Evolutionary conservation across 2,888 invertebrate species (phyloP), one percentile per base, ranked within the genome.

Genomic region (Torymus aiolomorphi): DNA sequence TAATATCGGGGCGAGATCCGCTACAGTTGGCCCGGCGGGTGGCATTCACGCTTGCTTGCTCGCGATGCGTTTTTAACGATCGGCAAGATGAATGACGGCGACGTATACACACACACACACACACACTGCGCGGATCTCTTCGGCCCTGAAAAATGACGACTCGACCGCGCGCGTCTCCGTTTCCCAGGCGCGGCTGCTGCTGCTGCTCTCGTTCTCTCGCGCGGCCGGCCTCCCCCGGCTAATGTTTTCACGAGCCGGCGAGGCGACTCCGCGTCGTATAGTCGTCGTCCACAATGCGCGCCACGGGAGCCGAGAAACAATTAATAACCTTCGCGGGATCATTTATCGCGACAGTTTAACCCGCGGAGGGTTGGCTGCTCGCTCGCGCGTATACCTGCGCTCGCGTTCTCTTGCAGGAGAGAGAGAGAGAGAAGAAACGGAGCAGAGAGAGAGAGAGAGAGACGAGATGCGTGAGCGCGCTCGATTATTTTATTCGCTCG

Each of bases 321-420:
- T 90, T 90, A 90, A 90, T 89, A 89, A 89, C 87, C 88, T 86
- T 87, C 87, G 84, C 83, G 86, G 87, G 85, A 90, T 90, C 90
- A 90, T 90, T 90, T 90, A 89, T 90, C 88, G 90, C 89, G 89
- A 89, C 89, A 89, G 89, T 90, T 89, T 89, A 89, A 42, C 42
- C 42, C 42, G 42, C 42, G 42, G 42, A 42, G 42, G 42, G 42
- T 42, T n/a, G 42, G 24, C 14, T 1, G 31, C 24, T 24, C 42
- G 5, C 42, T 42, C 42, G 20, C 20, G 20, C 20, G 20, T 20
- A 20, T 20, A 20, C 20, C 20, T 20, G 20, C 20, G 20, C 20
- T n/a, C n/a, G n/a, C n/a, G n/a, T n/a, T n/a, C n/a, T n/a, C n/a
- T n/a, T n/a, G 20, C 20, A 42, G 8, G 42, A 42, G 42, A 31